These are phyloP conservation scores for Perizoma flavofasciatum DNA, from an alignment of 2,888 invertebrate genomes.

Conservation along the genomic window DNA sequence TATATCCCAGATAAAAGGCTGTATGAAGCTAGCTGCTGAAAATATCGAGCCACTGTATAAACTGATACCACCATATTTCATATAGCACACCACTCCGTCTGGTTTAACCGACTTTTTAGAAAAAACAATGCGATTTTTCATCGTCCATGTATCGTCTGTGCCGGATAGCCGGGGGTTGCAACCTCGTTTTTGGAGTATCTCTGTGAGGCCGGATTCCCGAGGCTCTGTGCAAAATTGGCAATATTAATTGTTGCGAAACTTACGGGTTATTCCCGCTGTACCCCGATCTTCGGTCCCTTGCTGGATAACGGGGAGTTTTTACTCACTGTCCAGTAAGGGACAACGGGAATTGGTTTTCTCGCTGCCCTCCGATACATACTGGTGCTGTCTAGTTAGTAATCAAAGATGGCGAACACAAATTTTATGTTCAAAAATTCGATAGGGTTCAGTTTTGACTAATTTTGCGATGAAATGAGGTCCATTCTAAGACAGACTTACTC, in stretches of 20 bases:
- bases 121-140: slow-evolving; percentile 33
- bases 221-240: slow-evolving; percentile 7
- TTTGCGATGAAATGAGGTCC: no score
- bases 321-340: no score
- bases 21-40: slow-evolving; percentile 34
- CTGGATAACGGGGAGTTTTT: no score
- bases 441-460: no score
- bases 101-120: slow-evolving; percentile 41
- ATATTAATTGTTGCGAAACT: slow-evolving; percentile 11
- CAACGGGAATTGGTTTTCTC: no score
- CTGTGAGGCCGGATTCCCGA: slow-evolving; percentile 12
- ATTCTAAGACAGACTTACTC: no score
- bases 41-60: slow-evolving; percentile 35
- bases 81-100: slow-evolving; percentile 44
- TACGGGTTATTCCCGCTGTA: not conserved
- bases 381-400: no score
- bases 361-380: no score
- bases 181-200: slow-evolving; percentile 14
- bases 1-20: slow-evolving; percentile 38
- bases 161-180: slow-evolving; percentile 10
- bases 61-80: slow-evolving; percentile 40
- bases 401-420: no score
- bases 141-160: slow-evolving; percentile 27
- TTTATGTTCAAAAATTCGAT: no score
- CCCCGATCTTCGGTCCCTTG: no score